phyloP scores from a whole-genome alignment of 2,797 vertebrate species.

The Pelochelys cantorii region DNA sequence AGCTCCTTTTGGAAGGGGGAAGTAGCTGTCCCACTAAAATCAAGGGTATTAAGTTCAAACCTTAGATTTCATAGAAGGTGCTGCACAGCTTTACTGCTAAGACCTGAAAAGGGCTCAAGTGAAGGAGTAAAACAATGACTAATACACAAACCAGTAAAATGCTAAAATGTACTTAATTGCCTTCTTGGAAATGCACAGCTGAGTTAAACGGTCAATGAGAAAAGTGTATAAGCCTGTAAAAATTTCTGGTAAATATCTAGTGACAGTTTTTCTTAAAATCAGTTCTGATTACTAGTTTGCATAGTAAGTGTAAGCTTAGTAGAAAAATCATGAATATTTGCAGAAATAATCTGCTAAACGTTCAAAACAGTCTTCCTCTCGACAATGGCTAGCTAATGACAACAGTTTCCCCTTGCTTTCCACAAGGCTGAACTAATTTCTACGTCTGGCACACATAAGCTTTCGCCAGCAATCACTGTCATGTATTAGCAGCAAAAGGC shows the following conservation, averaged over 20 bases:
- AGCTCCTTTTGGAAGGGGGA: neutral
- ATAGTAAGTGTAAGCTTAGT: neutral
- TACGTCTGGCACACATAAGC: slow-evolving; percentile 44
- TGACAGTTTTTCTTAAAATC: neutral
- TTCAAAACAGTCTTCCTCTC: slow-evolving; percentile 24
- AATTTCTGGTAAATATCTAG: neutral
- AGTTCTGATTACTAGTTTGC: slow-evolving; percentile 28
- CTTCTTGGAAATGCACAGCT: slow-evolving; percentile 43
- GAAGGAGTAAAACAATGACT: neutral
- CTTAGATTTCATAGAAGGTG: neutral
- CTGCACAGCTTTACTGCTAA: neutral
- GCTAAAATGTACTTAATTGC: slow-evolving; percentile 29
- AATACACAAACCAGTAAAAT: neutral
- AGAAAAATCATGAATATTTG: neutral
- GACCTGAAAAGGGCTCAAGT: neutral
- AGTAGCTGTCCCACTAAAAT: neutral
- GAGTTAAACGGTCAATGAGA: slow-evolving; percentile 37
- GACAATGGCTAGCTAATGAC: neutral
- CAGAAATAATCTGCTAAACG: neutral
- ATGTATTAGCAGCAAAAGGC: slow-evolving; percentile 59
- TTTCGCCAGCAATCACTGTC: slow-evolving; percentile 55
- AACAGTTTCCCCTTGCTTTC: neutral
- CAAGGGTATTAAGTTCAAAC: neutral
- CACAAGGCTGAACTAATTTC: slow-evolving; percentile 32
- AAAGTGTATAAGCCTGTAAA: neutral